phyloP scores from a whole-genome alignment of 2,888 invertebrate genomes.

The Limulus polyphemus region DNA sequence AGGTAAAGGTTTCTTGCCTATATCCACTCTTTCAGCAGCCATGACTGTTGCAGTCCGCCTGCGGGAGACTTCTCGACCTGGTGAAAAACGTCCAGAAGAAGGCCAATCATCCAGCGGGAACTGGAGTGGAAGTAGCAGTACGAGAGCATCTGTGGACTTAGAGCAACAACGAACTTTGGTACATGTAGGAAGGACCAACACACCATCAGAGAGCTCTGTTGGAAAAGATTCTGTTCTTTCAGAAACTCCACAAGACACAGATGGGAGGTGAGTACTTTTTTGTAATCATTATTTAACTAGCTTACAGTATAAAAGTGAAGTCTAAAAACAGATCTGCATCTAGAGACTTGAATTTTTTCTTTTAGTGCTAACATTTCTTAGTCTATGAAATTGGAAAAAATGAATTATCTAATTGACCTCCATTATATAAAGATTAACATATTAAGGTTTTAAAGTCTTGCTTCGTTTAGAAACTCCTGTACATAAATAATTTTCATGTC shows the following conservation, averaged over 20 bases:
- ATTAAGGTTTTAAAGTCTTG: no score
- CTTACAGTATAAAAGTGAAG: no score
- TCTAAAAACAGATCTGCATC: no score
- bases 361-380: no score
- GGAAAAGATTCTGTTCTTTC: constrained; percentile 36
- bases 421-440: no score
- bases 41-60: constrained; percentile 56
- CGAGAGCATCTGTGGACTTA: constrained; percentile 42
- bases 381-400: no score
- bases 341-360: no score
- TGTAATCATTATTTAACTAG: background rate
- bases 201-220: constrained; percentile 34
- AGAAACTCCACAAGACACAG: constrained; percentile 18
- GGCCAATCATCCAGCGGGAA: constrained; percentile 77
- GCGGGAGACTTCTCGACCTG: constrained; percentile 41
- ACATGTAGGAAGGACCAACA: constrained; percentile 6
- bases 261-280: constrained; percentile 12
- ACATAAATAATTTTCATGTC: no score
- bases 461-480: no score
- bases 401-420: no score
- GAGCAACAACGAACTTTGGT: constrained; percentile 34
- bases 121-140: constrained; percentile 82
- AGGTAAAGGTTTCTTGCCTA: constrained; percentile 18
- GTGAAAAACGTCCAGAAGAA: constrained; percentile 17
- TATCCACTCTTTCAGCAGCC: constrained; percentile 41